Evolutionary conservation across 2,113 vertebrate species (phyloP).

Genomic region (Suncus etruscus): DNA sequence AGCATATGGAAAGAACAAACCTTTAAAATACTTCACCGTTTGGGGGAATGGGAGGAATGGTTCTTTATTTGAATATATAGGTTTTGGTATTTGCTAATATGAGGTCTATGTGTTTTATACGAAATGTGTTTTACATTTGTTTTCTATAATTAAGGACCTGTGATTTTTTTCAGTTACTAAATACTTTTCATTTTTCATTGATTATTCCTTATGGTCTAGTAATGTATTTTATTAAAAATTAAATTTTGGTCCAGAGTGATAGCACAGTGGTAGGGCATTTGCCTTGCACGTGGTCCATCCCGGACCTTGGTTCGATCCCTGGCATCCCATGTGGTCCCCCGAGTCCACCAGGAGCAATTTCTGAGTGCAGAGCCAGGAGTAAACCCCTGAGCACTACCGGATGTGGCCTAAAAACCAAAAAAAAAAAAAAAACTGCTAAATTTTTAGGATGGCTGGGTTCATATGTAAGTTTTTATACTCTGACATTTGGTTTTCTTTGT

Average conservation of each 20-base stretch:
- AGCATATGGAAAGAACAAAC: neutral
- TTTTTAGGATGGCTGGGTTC: neutral
- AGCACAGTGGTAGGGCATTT: no score
- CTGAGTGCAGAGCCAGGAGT: no score
- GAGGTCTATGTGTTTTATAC: neutral
- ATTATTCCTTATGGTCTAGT: slow-evolving; percentile 2
- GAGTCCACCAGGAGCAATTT: no score
- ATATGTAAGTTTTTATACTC: neutral
- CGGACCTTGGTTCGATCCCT: no score
- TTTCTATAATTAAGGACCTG: neutral
- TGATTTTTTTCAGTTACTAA: slow-evolving; percentile 13
- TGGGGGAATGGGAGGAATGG: neutral
- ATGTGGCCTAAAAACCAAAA: no score
- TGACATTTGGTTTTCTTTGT: slow-evolving; percentile 43
- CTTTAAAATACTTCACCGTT: neutral
- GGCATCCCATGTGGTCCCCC: no score
- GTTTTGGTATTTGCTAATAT: neutral
- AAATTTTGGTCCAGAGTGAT: neutral
- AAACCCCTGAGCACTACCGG: no score
- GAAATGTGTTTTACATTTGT: neutral
- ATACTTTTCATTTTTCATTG: neutral
- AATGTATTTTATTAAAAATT: neutral
- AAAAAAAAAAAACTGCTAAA: no score
- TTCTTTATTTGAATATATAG: slow-evolving; percentile 16
- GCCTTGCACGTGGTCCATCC: no score